Evolutionary conservation across 2,113 vertebrate species (phyloP), one percentile per base, ranked within the genome.

Genomic region (Raja brachyura): DNA sequence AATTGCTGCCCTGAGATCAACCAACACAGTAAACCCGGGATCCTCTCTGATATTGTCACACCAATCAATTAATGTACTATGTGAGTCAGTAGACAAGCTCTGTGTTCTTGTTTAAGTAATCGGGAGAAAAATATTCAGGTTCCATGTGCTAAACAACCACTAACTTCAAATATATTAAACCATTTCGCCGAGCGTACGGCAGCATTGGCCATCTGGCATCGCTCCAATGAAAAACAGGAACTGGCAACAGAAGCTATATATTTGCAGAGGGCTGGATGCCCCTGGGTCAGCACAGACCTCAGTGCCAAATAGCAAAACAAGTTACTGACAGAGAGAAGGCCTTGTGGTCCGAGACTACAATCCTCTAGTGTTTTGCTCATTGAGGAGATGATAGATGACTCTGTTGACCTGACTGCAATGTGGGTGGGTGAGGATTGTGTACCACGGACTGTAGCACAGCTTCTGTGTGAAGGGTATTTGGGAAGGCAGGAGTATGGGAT

Each of bases 251-350:
- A 56, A 81, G 1, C 48, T 54, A 54, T 81, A 48, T 54, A 56
- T 56, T 81, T 81, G 48, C 78, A 81, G 1, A 81, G 18, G 20
- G 78, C 20, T 81, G 39, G 18, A 81, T 81, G 78, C 78, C 78
- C 75, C 48, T 2, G 11, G 78, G 48, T 8, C 28, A 81, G 48
- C 48, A 81, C 18, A 25, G 78, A 54, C 20, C 39, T 81, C 54
- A 48, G 48, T 81, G 78, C 78, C 78, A 81, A 81, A 22, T 81
- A 48, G 54, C 78, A 81, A 33, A 77, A 33, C 75, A 77, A 81
- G 54, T 20, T 56, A 54, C 78, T 54, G 48, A 81, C 39, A 81
- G 78, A 33, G 18, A 81, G 78, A 56, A 48, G 48, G 78, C 78
- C 78, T 54, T 25, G 39, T 54, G 48, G 54, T 54, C 48, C 4